Base-by-base conservation (phyloP, 2,113 vertebrate genomes). In the Ursus arctos region DNA sequence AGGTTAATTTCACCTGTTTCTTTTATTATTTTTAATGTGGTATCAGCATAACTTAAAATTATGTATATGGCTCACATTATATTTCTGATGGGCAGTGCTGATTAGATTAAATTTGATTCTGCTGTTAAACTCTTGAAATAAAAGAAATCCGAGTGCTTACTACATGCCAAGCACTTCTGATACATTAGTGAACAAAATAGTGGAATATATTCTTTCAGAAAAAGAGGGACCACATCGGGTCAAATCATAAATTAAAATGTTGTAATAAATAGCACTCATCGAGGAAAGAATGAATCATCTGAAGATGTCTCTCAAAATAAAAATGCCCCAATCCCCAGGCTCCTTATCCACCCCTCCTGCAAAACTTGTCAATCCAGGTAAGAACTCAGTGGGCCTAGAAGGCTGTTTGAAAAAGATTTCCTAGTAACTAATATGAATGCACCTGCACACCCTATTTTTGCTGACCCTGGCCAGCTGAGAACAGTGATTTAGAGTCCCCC, bases 21-120 rank as follows among this genome's bases (percentile, higher is more conserved):
- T 83, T 92, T 86, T 72, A 63, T 61, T 72, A 49, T 77, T 88
- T 94, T 80, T 33, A 91, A 92, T 49, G 31, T 91, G 61, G 18
- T 11, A 76, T 88, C 33, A 71, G 49, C 1, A 93, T 86, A 95
- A 95, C 15, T 61, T 55, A 69, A 90, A 85, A 86, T 76, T 94
- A 81, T 13, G 4, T 76, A 33, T 16, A 43, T 84, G 16, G 33
- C 22, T 94, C 24, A 55, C 18, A 86, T 15, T 83, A 19, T 51
- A 82, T 53, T 72, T 71, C 72, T 80, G n/a, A 19, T 76, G 63
- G 55, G 88, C 15, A 65, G 15, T 84, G n/a, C 26, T 87, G 2
- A 21, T 63, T 85, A 93, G 21, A 81, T 22, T 76, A 90, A 83
- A 63, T 82, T 94, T 97, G 94, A 97, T 81, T 92, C 88, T 88